Percentiles rank a stretch among this genome's conserved stretches.
These are phyloP conservation scores for Sesamia inferens DNA, from an alignment of 2,888 invertebrate species.

Conservation along the genomic window DNA sequence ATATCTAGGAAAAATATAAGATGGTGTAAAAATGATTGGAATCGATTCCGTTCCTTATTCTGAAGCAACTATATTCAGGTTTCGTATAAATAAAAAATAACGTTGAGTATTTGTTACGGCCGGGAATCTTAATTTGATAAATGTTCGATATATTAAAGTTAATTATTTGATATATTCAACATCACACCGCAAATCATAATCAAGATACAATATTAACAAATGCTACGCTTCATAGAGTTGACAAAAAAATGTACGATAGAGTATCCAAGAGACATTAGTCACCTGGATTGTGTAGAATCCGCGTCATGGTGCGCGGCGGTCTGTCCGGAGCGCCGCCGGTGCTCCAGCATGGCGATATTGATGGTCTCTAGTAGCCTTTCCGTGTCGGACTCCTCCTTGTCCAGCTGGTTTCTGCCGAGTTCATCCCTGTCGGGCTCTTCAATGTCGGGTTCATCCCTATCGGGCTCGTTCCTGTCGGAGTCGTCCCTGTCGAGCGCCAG, in stretches of 20 bases:
- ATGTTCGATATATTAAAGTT: not conserved
- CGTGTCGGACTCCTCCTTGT: conserved; percentile 41
- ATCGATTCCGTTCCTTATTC: no score
- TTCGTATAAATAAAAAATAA: no score
- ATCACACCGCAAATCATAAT: not conserved
- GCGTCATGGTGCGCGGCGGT: not conserved
- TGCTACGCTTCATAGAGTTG: not conserved
- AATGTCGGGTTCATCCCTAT: conserved; percentile 42
- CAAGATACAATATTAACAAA: not conserved
- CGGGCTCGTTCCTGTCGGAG: conserved; percentile 1
- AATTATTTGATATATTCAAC: not conserved
- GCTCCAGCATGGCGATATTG: conserved; percentile 78
- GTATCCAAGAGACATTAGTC: not conserved
- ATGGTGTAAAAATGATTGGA: no score
- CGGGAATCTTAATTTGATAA: not conserved
- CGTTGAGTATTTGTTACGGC: not conserved
- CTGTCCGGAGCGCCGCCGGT: conserved; percentile 64
- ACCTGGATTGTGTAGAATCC: conserved; percentile 12
- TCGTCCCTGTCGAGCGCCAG: not conserved
- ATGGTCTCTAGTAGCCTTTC: conserved; percentile 76
- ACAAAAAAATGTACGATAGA: not conserved
- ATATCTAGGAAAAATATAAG: no score
- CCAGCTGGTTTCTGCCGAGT: not conserved
- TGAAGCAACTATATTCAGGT: no score
- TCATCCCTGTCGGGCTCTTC: conserved; percentile 34